Evolutionary conservation across 2,888 invertebrate genomes (phyloP), one percentile per base, ranked within the genome.

Genomic region (Dugesia japonica): DNA sequence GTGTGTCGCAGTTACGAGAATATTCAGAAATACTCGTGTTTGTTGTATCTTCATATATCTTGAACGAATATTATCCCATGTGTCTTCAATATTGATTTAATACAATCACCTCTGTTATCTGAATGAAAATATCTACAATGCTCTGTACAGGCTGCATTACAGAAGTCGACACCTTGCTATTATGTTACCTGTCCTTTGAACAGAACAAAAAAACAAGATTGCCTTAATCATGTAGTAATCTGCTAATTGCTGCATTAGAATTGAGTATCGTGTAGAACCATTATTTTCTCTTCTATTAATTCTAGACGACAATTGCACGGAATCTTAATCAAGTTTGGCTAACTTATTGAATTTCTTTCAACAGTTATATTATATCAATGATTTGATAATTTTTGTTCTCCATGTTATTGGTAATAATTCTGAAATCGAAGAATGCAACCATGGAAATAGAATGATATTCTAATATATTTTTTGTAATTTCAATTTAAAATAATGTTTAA

Each of bases 51-150:
- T 56, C 56, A 56, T n/a, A 56, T 56, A 56, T 56, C 56, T 38
- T 56, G 56, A 56, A 56, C 56, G 56, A 56, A 56, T 56, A 56
- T 56, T 56, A 56, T 56, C 56, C 56, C 56, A 56, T 56, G 56
- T 56, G 56, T 56, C 56, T 56, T 56, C 56, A 56, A 56, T 56
- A 56, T 56, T 56, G 56, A 56, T 56, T 56, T 56, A 56, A 56
- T 56, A 56, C 56, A 56, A 56, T 56, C 56, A 56, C 56, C n/a
- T 56, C 56, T 56, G 56, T 56, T 56, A 56, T 56, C 56, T 56
- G 56, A 56, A 56, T 56, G 56, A 56, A 56, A 56, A 56, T 56
- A 56, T 56, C 56, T n/a, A 56, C 56, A 56, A 56, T 56, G 23
- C 56, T 56, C 23, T 56, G 4, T 23, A 56, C 56, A 56, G 56